Percentiles rank a stretch among this genome's conserved stretches.
Evolutionary conservation across 2,797 vertebrate species (phyloP).

Genomic region (Centroberyx gerrardi): DNA sequence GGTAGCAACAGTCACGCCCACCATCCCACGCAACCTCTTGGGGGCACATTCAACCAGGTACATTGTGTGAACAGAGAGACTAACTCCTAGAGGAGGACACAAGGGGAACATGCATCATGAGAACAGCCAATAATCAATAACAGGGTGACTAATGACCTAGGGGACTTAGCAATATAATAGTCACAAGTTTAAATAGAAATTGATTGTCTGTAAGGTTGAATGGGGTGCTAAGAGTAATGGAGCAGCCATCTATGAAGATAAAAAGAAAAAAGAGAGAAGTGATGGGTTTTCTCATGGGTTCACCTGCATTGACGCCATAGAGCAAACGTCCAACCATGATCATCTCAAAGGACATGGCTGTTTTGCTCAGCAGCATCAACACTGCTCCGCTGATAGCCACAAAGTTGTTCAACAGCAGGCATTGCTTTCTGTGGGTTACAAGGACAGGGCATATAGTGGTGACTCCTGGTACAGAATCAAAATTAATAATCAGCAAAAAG

Average conservation of each 20-base stretch:
- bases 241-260: conserved; percentile 7
- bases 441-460: conserved; percentile 14
- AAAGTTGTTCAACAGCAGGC: conserved; percentile 80
- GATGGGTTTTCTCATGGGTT: conserved; percentile 3
- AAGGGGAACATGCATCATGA: conserved; percentile 29
- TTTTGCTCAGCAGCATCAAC: conserved; percentile 81
- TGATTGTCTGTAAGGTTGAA: conserved; percentile 26
- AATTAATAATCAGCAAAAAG: neutral
- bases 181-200: conserved; percentile 36
- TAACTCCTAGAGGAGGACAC: conserved; percentile 69
- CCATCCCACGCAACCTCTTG: conserved; percentile 77
- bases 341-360: conserved; percentile 85
- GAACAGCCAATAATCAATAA: conserved; percentile 36
- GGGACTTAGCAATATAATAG: conserved; percentile 10
- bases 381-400: conserved; percentile 74
- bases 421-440: conserved; percentile 74
- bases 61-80: conserved; percentile 69
- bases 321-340: conserved; percentile 84
- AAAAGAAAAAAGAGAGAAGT: neutral
- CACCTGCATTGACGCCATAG: conserved; percentile 81
- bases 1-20: conserved; percentile 70
- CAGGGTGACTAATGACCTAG: conserved; percentile 6
- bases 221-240: conserved; percentile 11
- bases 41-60: conserved; percentile 83
- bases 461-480: neutral